Base-by-base conservation (phyloP, 2,888 invertebrate species). In the Pseudococcus jackbeardsleyi region DNA sequence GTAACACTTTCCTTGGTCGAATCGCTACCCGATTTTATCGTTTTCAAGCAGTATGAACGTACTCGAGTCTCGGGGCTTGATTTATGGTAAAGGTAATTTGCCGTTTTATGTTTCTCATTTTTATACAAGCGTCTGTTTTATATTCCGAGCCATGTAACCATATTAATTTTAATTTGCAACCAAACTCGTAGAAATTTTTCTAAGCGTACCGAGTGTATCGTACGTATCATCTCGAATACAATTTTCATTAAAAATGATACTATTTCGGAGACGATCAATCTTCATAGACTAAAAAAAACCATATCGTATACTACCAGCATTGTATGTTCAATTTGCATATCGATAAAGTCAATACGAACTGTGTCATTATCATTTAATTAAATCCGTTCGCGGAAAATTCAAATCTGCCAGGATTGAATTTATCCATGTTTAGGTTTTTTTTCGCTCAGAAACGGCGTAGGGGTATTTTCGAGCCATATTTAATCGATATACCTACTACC, bases 151-250 rank as follows among this genome's bases (percentile, higher is more conserved):
- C 26, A 72, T 33, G 68, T 72, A 72, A 26, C 26, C 22, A 12
- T 72, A 72, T 72, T 72, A 72, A 72, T 72, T 72, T 72, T 72
- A 72, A 72, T 72, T 72, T 72, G 68, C 26, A 72, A 33, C 68
- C 11, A 72, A 72, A 59, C 59, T 59, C 59, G n/a, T 6, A 19
- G 59, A 59, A 59, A 59, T 59, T 72, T 72, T 72, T 72, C 33
- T 33, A 33, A 1, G 9, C 33, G n/a, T 72, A 26, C 4, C 26
- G 12, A 7, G 68, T 15, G 26, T 15, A 12, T 33, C 22, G 26
- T 33, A 33, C 26, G 26, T 33, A 26, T n/a, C 15, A 26, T 72
- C 68, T 72, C 26, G 26, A 19, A 59, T 33, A 6, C 26, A 72
- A 72, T 72, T 72, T 26, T 59, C 59, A 59, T 59, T 59, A 19